Evolutionary conservation across 2,888 invertebrate species (phyloP).

Genomic region (Campoletis raptor): DNA sequence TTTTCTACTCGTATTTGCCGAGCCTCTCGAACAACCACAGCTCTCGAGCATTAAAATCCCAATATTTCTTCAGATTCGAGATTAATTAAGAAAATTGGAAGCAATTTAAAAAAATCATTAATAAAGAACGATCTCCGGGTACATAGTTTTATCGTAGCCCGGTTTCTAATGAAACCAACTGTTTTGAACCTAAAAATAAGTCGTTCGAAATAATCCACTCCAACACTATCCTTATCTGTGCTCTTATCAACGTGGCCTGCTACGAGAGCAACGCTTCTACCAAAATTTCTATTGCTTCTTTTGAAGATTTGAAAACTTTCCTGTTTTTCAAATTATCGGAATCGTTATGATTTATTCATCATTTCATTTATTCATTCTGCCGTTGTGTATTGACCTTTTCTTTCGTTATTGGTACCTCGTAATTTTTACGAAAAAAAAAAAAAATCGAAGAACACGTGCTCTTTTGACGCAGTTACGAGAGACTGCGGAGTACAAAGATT

Average conservation of each 20-base stretch:
- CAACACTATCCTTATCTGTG: conserved; percentile 25
- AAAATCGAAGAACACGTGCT: background rate
- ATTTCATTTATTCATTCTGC: background rate
- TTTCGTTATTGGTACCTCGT: background rate
- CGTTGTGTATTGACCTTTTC: background rate
- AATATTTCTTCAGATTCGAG: background rate
- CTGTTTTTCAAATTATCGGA: background rate
- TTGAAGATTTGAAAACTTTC: background rate
- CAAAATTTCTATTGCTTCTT: conserved; percentile 22
- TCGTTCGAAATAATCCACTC: background rate
- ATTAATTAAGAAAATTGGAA: background rate
- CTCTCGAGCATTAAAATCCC: background rate
- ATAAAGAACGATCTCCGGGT: background rate
- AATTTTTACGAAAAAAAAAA: background rate
- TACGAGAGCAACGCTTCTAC: background rate
- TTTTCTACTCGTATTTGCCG: no score
- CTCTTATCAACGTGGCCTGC: conserved; percentile 22
- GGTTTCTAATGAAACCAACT: background rate
- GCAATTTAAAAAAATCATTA: background rate
- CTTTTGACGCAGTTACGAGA: background rate
- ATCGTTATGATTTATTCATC: background rate
- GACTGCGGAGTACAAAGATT: conserved; percentile 18
- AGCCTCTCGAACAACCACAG: no score
- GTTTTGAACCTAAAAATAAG: conserved; percentile 11
- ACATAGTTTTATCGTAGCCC: background rate